Percentiles rank a stretch among this genome's conserved stretches.
phyloP scores from a whole-genome alignment of 2,113 vertebrate species.

The Channa maculata region DNA sequence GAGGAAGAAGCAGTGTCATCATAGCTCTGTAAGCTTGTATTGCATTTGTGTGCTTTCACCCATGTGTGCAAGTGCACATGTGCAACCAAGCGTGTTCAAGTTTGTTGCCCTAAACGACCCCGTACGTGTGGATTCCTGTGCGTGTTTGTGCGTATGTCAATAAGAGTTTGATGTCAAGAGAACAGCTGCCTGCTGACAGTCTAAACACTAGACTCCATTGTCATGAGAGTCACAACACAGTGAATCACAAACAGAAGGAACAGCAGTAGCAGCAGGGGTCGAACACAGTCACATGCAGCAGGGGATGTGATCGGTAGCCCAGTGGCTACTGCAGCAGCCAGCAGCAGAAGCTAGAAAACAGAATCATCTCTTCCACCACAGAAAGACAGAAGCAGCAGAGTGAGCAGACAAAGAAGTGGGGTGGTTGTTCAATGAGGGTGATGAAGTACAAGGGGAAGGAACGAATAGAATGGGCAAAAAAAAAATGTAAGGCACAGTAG shows the following conservation, averaged over 20 bases:
- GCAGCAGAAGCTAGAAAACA: constrained; percentile 40
- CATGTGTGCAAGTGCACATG: constrained; percentile 28
- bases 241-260: constrained; percentile 61
- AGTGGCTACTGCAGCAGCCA: constrained; percentile 34
- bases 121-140: constrained; percentile 23
- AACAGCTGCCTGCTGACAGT: constrained; percentile 69
- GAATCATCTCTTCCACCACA: constrained; percentile 38
- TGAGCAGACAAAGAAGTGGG: constrained; percentile 7
- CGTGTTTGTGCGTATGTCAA: constrained; percentile 37
- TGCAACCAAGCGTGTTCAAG: constrained; percentile 17
- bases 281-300: constrained; percentile 48
- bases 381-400: constrained; percentile 62
- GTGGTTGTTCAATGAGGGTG: constrained; percentile 7
- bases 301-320: constrained; percentile 46
- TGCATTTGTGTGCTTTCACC: constrained; percentile 14
- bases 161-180: constrained; percentile 32
- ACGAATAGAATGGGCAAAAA: neutral
- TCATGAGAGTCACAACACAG: constrained; percentile 75
- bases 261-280: constrained; percentile 9
- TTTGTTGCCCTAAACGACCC: constrained; percentile 12
- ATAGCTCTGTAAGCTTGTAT: constrained; percentile 10
- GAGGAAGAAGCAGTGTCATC: constrained; percentile 44
- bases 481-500: neutral
- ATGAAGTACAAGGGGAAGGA: neutral
- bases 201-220: constrained; percentile 72